Evolutionary conservation across 2,888 invertebrate genomes (phyloP), one percentile per base, ranked within the genome.

Genomic region (Pyralis farinalis): DNA sequence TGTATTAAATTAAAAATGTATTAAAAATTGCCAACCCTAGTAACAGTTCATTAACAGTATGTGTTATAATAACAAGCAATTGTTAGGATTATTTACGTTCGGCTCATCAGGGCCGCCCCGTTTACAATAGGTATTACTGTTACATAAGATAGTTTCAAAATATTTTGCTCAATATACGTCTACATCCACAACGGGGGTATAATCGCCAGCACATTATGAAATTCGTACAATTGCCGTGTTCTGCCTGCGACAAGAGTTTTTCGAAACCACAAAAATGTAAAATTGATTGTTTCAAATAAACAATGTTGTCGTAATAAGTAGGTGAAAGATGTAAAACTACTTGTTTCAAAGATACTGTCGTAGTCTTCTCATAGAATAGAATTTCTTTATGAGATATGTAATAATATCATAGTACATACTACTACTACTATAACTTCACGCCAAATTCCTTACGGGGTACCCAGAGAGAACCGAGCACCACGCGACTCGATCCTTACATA

Each of bases 71-170:
- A 32, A 37, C 11, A 37, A 31, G 12, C 25, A 10, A 22, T 30
- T 37, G 32, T 38, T 22, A 30, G 11, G 7, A 25, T 8, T 25
- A 25, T 7, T 30, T 11, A 16, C 16, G 16, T 30, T 53, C 37
- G 53, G 49, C 51, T 58, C 60, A 60, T 67, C 63, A 57, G 54
- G 50, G 53, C 54, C 45, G 16, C 49, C 51, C 43, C 51, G 55
- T 43, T 45, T 49, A 52, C 43, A 67, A 63, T 58, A 51, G 57
- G 9, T 62, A 51, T 58, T 46, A 58, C 55, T 42, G 54, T 76
- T 81, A 76, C 67, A 66, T 74, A 74, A 72, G 50, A 37, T 31
- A 31, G 43, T 83, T 81, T 67, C 76, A 66, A 79, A 80, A 80
- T 69, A 61, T 66, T 74, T 77, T 73, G 63, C 74, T 54, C 64